Base-by-base conservation (phyloP, 2,888 invertebrate species). In the Megamerina dolium region DNA sequence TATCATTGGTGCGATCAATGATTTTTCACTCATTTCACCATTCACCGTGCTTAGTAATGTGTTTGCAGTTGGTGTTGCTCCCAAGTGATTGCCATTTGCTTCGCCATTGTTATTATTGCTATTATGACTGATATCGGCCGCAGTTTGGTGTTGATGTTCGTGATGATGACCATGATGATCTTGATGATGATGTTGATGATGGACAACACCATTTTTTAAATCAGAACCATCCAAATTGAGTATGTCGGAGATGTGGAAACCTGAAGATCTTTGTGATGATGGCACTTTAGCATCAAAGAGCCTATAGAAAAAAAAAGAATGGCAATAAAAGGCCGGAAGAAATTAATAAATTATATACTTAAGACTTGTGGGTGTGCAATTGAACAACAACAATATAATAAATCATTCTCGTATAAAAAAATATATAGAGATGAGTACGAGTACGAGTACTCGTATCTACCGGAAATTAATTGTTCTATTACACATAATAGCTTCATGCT, bases 191-290 rank as follows among this genome's bases (percentile, higher is more conserved):
- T 36, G 17, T 10, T 43, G 49, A 14, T 41, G 16, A 8, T 43
- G 39, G 5, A 57, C 64, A 14, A 59, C 62, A 12, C 60, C 64
- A 44, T 61, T 66, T 52, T 70, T 71, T 19, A 70, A 53, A 29
- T 71, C 68, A 12, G 65, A 77, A 55, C 87, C 87, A 61, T 91
- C 91, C 58, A 94, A 76, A 58, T 94, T 92, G 61, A 94, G 76
- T 62, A 94, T 93, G 70, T 94, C 93, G 58, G 91, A 88, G 61
- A 94, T 93, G 63, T 90, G 89, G 73, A 94, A 94, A 48, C 92
- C 87, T 27, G 82, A 82, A 32, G 83, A 83, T 1, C 87, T 79
- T 56, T 83, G 83, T 40, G 83, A 82, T 6, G 68, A 62, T 21
- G 68, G 69, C 43, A 70, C 63, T 57, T 70, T 70, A 33, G 68